A percentile compares a stretch with the other conserved stretches of the same genome.
These are phyloP conservation scores for Tachina grossa DNA, from an alignment of 2,888 invertebrate species.

Conservation along the genomic window DNA sequence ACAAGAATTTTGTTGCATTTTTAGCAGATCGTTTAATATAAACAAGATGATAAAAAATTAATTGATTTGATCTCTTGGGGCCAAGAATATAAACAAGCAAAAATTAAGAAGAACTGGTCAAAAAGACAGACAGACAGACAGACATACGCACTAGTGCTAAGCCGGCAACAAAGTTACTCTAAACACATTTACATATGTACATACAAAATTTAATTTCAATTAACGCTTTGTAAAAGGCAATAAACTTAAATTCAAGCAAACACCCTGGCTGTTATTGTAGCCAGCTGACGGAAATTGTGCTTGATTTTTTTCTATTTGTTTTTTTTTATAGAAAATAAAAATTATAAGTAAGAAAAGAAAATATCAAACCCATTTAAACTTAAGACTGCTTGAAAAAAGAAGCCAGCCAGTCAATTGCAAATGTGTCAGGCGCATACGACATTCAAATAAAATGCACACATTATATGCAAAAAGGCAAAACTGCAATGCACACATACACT, in stretches of 20 bases:
- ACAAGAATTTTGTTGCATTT: no score
- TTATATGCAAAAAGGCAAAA: slow-evolving; percentile 26
- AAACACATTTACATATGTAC: neutral
- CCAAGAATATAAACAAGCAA: neutral
- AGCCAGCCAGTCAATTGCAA: slow-evolving; percentile 48
- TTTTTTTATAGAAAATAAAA: neutral
- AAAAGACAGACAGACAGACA: neutral
- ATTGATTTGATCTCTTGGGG: slow-evolving; percentile 32
- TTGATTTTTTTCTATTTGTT: neutral
- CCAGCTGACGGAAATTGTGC: slow-evolving; percentile 34
- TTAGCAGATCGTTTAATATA: neutral
- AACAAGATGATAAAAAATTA: slow-evolving; percentile 28
- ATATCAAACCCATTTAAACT: slow-evolving; percentile 38
- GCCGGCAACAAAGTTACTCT: neutral
- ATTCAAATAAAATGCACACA: slow-evolving; percentile 49
- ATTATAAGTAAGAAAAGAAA: slow-evolving; percentile 6
- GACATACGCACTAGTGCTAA: neutral
- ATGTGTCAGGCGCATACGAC: slow-evolving; percentile 55
- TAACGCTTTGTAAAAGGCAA: slow-evolving; percentile 30
- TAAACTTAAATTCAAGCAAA: slow-evolving; percentile 30
- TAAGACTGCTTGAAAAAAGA: slow-evolving; percentile 24
- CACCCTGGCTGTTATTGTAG: slow-evolving; percentile 31
- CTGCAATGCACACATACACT: neutral
- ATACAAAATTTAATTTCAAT: slow-evolving; percentile 43
- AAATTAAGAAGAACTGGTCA: neutral